Percentiles rank a stretch among this genome's conserved stretches.
These are phyloP conservation scores for Colistium nudipinnis DNA, from an alignment of 2,113 vertebrate genomes.

Conservation along the genomic window DNA sequence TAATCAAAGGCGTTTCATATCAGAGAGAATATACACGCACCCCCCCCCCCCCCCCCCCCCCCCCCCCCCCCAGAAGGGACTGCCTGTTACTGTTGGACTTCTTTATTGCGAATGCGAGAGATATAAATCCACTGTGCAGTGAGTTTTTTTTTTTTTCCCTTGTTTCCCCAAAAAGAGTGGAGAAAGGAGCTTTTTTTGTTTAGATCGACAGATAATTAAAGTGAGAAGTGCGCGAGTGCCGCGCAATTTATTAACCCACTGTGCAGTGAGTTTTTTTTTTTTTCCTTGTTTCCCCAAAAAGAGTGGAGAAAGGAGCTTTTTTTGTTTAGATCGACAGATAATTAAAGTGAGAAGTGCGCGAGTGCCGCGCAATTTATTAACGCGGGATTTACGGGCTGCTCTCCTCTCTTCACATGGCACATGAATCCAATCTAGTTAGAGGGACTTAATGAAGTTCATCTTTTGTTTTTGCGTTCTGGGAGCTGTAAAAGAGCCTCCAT, in stretches of 20 bases:
- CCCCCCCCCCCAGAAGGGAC: slow-evolving; percentile 30
- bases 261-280: slow-evolving; percentile 35
- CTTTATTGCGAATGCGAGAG: slow-evolving; percentile 61
- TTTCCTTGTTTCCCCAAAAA: slow-evolving; percentile 28
- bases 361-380: slow-evolving; percentile 51
- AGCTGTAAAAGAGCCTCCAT: slow-evolving; percentile 55
- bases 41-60: slow-evolving; percentile 30
- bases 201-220: slow-evolving; percentile 60
- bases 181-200: slow-evolving; percentile 42
- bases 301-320: slow-evolving; percentile 37
- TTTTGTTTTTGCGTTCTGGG: slow-evolving; percentile 60
- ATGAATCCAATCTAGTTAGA: slow-evolving; percentile 27
- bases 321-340: slow-evolving; percentile 54
- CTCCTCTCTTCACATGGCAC: slow-evolving; percentile 38
- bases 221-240: slow-evolving; percentile 46
- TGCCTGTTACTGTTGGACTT: slow-evolving; percentile 51
- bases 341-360: slow-evolving; percentile 48
- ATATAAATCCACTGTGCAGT: slow-evolving; percentile 57
- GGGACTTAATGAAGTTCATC: slow-evolving; percentile 39
- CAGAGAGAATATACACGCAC: slow-evolving; percentile 65
- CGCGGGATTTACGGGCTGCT: slow-evolving; percentile 35
- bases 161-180: slow-evolving; percentile 35
- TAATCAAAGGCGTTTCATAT: slow-evolving; percentile 80
- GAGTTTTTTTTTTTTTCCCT: slow-evolving; percentile 1
- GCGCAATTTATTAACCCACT: slow-evolving; percentile 55